Evolutionary conservation across 1,140 invertebrate species (phyloP), one percentile per base, ranked within the genome.

Genomic region (Pentalonia nigronervosa): DNA sequence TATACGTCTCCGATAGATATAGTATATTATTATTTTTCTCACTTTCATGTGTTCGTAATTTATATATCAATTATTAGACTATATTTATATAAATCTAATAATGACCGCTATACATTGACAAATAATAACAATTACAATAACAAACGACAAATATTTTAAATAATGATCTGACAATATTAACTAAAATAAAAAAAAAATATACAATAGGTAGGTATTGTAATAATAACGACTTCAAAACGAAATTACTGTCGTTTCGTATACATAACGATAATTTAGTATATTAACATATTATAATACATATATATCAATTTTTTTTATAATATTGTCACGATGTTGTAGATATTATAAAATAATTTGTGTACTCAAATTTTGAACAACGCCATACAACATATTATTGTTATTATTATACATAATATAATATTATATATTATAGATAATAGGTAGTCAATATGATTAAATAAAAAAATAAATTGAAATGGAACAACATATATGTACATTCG

Each of bases 391-490:
- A 67, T 30, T n/a, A 14, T 67, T n/a, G 14, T 67, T 67, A n/a
- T 67, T 67, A n/a, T 67, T 67, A 67, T 67, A 11, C 30, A 30
- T 60, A 30, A 60, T 30, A n/a, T 7, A 6, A 67, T 30, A 67
- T 76, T 76, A n/a, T 20, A 67, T 67, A n/a, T 41, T 41, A 41
- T 41, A 41, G 41, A 41, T 41, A 41, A 41, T 41, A 41, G 41
- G 41, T 41, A 41, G 4, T 41, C 41, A 67, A 30, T 67, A 67
- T 25, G 9, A 76, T n/a, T 41, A 41, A n/a, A 34, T 76, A 76
- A 76, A 76, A 76, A 76, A 76, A 76, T 76, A 76, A 76, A n/a
- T 76, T 76, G 30, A 76, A 76, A 76, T n/a, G 60, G n/a, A 76
- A 76, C 30, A 76, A 76, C 60, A 34, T 76, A 76, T 41, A 41